A percentile compares a stretch with the other conserved stretches of the same genome.
These are phyloP conservation scores for Cotesia congregata DNA, from an alignment of 2,888 invertebrate genomes.

Conservation along the genomic window DNA sequence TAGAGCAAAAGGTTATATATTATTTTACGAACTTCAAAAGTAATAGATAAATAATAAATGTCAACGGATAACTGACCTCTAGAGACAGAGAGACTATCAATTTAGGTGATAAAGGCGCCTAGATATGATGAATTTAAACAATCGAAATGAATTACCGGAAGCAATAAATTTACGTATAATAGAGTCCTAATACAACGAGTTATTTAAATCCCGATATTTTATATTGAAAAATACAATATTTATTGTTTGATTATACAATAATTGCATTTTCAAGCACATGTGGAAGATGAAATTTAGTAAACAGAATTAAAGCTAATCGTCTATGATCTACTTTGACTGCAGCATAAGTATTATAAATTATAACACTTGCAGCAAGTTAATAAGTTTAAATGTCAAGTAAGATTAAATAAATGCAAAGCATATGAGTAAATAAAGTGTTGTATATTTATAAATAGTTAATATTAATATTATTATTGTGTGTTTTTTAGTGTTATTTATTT, in stretches of 20 bases:
- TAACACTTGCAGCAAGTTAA: not conserved
- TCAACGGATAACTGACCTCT: slow-evolving; percentile 1
- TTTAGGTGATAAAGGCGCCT: not conserved
- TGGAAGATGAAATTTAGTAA: slow-evolving; percentile 18
- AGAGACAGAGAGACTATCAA: not conserved
- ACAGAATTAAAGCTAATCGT: not conserved
- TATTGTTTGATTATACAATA: slow-evolving; percentile 40
- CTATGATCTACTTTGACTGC: not conserved
- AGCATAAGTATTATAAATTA: not conserved
- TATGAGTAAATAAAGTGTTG: not conserved
- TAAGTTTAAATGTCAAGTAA: not conserved
- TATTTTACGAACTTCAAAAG: too few relatives aligned
- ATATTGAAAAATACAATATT: slow-evolving; percentile 42
- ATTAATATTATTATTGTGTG: slow-evolving; percentile 12
- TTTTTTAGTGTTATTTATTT: slow-evolving; percentile 25
- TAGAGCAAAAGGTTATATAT: too few relatives aligned
- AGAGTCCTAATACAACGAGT: slow-evolving; percentile 23
- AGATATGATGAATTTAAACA: slow-evolving; percentile 16
- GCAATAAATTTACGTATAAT: slow-evolving; percentile 25
- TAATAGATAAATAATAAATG: not conserved
- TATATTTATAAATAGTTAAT: slow-evolving; percentile 29
- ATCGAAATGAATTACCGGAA: slow-evolving; percentile 15
- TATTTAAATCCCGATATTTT: slow-evolving; percentile 30
- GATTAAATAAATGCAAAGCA: slow-evolving; percentile 16
- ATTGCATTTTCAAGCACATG: slow-evolving; percentile 10